Base-by-base conservation (phyloP, 2,888 invertebrate species). In the Noctua pronuba region DNA sequence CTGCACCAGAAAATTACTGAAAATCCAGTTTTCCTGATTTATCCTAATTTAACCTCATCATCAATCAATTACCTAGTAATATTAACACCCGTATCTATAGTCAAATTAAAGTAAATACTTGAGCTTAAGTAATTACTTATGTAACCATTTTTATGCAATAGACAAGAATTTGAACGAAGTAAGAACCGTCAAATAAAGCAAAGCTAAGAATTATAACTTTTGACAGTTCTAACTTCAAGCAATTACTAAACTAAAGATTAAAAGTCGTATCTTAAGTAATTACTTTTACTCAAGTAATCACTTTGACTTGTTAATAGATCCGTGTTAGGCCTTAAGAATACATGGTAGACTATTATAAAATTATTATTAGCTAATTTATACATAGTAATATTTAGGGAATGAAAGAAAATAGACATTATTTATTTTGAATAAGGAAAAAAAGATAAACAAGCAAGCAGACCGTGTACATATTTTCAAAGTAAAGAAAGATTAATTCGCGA, bases 361-460 rank as follows among this genome's bases (percentile, higher is more conserved):
- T 76, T 65, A 55, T 44, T n/a, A 49, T 75, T 55, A 44, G n/a
- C 8, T 4, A 44, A 52, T 67, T 75, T 65, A 18, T 58, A 66
- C 28, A 58, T 44, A 31, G 10, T 6, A 38, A 38, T 31, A 28
- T 28, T 73, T 38, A 6, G 7, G 10, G 2, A 38, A 46, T 24
- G 0, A 62, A 31, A 13, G 24, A 62, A 65, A 65, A 62, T 21
- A 62, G 10, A 21, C 31, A 18, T 31, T 31, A 58, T 58, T 28
- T 16, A 58, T 8, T 28, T 58, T 58, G 28, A 58, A 28, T 7
- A 28, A 58, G 2, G 7, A 58, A 58, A 28, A 28, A 58, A 58
- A 16, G n/a, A 6, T 55, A 16, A 21, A 31, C 31, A 60, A 60
- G 31, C 31, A 31, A 60, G 18, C 60, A 31, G 31, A 60, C 18